phyloP scores from a whole-genome alignment of 2,797 vertebrate species.

The Paedocypris micromegethes region DNA sequence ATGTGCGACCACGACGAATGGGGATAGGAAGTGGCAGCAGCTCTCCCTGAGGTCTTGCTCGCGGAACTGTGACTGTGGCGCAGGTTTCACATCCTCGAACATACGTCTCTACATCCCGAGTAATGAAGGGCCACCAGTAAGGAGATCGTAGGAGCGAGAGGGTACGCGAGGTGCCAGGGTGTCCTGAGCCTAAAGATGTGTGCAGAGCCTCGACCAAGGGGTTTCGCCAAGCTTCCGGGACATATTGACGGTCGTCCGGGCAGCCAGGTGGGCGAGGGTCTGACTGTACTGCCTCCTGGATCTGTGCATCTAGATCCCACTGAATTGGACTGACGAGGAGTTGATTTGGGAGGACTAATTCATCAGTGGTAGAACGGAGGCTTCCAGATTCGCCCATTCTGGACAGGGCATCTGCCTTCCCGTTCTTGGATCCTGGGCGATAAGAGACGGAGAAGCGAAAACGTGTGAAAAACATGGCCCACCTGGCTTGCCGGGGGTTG shows the following conservation, averaged over 20 bases:
- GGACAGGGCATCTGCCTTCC: background rate
- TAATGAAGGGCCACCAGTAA: background rate
- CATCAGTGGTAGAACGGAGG: background rate
- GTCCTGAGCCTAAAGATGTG: background rate
- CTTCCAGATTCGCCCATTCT: background rate
- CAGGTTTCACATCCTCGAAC: background rate
- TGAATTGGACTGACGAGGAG: background rate
- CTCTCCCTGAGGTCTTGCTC: background rate
- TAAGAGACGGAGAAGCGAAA: background rate
- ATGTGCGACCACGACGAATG: background rate
- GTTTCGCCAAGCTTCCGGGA: background rate
- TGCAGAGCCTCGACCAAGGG: background rate
- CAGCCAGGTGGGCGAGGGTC: background rate
- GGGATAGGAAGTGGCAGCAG: background rate
- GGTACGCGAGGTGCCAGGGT: background rate
- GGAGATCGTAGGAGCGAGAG: background rate
- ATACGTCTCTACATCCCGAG: background rate
- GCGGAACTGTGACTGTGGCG: background rate
- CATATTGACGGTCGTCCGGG: background rate
- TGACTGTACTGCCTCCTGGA: background rate
- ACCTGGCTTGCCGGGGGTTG: background rate
- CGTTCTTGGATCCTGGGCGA: background rate
- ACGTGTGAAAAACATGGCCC: background rate
- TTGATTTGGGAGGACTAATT: background rate
- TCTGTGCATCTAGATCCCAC: background rate